phyloP scores from a whole-genome alignment of 2,797 vertebrate species.

The Melanotaenia maccullochi region DNA sequence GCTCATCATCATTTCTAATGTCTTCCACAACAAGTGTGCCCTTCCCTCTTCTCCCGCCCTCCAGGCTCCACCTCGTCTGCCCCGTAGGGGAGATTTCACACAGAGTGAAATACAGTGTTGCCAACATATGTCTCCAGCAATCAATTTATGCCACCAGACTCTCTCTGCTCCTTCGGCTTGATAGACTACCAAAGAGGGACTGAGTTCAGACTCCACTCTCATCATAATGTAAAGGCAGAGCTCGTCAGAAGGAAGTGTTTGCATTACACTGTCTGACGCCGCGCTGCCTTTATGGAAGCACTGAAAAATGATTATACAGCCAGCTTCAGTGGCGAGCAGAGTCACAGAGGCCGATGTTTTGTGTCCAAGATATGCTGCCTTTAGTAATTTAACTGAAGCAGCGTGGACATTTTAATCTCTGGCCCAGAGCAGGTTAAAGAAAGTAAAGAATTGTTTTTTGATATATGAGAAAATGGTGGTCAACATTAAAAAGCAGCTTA shows the following conservation, averaged over 20 bases:
- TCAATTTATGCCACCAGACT: conserved; percentile 72
- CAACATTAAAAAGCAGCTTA: conserved; percentile 32
- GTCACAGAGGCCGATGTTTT: conserved; percentile 17
- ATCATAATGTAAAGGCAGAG: conserved; percentile 42
- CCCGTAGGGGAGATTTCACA: conserved; percentile 71
- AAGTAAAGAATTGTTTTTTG: conserved; percentile 27
- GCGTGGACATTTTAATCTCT: conserved; percentile 32
- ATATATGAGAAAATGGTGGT: conserved; percentile 16
- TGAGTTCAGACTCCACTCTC: conserved; percentile 34
- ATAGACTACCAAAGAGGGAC: conserved; percentile 41
- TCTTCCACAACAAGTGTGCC: conserved; percentile 24
- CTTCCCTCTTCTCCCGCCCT: conserved; percentile 22
- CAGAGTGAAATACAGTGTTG: conserved; percentile 71
- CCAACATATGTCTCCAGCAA: conserved; percentile 74
- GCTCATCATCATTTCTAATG: conserved; percentile 47
- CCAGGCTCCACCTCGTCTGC: conserved; percentile 38
- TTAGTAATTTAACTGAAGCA: conserved; percentile 32
- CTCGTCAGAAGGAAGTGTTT: conserved; percentile 28
- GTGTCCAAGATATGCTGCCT: conserved; percentile 46
- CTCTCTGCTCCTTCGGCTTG: conserved; percentile 55
- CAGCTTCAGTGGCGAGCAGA: not conserved
- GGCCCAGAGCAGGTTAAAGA: conserved; percentile 23
- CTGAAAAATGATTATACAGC: conserved; percentile 37
- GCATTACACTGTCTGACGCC: conserved; percentile 25
- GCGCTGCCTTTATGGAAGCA: conserved; percentile 19